Percentiles rank a stretch among this genome's conserved stretches.
These are phyloP conservation scores for Hypsibius dujardini DNA, from an alignment of 1,140 invertebrate genomes.

Conservation along the genomic window DNA sequence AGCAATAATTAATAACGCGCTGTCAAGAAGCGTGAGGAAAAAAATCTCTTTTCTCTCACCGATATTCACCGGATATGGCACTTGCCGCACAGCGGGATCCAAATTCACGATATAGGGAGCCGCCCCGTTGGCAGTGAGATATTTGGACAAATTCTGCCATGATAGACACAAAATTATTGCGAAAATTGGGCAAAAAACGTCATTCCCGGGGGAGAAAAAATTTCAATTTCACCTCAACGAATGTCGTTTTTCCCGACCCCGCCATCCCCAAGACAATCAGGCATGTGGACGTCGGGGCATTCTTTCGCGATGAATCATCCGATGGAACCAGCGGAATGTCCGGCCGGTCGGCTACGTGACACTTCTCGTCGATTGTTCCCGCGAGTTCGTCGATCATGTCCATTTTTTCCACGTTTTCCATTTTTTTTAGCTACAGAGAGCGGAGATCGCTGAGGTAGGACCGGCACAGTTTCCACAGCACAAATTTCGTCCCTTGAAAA, in stretches of 20 bases:
- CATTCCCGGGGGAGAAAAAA: too few relatives aligned
- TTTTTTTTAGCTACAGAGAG: too few relatives aligned
- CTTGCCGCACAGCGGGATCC: slow-evolving; percentile 85
- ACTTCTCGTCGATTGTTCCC: not conserved
- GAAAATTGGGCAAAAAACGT: too few relatives aligned
- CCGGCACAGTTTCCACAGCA: too few relatives aligned
- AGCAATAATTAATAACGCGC: not conserved
- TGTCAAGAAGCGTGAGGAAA: too few relatives aligned
- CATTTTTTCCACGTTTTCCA: too few relatives aligned
- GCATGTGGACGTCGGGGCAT: slow-evolving; percentile 37
- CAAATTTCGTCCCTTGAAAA: too few relatives aligned
- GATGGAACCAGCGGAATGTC: not conserved
- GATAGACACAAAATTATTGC: not conserved
- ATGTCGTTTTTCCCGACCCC: slow-evolving; percentile 66
- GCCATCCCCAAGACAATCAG: slow-evolving; percentile 78
- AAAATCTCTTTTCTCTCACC: slow-evolving; percentile 37
- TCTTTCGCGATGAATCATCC: not conserved
- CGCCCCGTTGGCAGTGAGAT: slow-evolving; percentile 42
- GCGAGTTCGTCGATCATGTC: not conserved
- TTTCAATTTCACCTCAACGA: slow-evolving; percentile 45
- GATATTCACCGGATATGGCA: slow-evolving; percentile 83
- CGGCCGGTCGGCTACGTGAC: not conserved
- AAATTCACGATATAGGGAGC: slow-evolving; percentile 82
- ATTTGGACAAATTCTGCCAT: slow-evolving; percentile 46
- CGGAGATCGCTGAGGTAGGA: too few relatives aligned